A percentile compares a stretch with the other conserved stretches of the same genome.
Evolutionary conservation across 2,113 vertebrate genomes (phyloP).

Genomic region (Bubo blakistoni): DNA sequence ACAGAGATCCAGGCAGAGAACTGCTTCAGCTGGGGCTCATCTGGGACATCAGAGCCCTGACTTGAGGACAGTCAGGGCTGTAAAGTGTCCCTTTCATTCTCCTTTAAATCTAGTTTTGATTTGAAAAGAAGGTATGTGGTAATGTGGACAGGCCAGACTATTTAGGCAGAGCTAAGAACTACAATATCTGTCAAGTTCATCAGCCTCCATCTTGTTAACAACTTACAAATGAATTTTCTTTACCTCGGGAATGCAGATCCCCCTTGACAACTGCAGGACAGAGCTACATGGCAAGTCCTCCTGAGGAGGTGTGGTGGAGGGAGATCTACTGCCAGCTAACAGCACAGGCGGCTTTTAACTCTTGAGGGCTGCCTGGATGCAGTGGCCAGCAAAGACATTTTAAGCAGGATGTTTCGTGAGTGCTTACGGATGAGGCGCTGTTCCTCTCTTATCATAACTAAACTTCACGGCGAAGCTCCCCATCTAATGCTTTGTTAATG

Average conservation of each 20-base stretch:
- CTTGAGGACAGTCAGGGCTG: background rate
- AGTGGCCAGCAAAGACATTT: background rate
- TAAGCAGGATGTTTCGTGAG: background rate
- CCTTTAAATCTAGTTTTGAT: background rate
- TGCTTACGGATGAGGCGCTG: background rate
- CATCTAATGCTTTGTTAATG: constrained; percentile 9
- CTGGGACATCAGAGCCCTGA: background rate
- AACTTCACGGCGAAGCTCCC: accelerated
- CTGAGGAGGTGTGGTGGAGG: background rate
- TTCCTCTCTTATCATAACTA: background rate
- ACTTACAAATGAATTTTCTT: background rate
- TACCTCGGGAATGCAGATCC: background rate
- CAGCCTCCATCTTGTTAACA: background rate
- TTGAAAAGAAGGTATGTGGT: background rate
- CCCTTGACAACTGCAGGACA: background rate
- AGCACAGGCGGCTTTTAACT: background rate
- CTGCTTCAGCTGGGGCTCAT: background rate
- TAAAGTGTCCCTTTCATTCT: background rate
- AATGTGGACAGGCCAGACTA: background rate
- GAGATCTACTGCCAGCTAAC: background rate
- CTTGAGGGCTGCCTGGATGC: background rate
- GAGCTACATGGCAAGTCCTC: background rate
- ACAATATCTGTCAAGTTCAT: background rate
- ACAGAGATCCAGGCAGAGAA: constrained; percentile 13
- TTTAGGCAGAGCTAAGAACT: background rate